Conservation (phyloP, 2,797 vertebrate species). For the Sebastes minor region DNA sequence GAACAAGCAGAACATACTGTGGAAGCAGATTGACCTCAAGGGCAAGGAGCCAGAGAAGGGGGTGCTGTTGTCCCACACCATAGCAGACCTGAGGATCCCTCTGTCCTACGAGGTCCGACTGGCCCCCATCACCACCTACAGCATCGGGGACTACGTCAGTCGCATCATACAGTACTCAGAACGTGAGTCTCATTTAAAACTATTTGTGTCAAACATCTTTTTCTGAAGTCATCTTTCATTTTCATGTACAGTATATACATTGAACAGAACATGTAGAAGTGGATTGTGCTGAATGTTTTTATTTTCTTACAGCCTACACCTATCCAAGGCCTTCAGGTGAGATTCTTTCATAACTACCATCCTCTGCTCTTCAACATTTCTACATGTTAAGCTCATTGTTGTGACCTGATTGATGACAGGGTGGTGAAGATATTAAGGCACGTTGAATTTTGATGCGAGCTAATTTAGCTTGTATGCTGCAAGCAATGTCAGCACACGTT, state of each 20-base stretch:
- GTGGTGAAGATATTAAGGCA: slow-evolving; percentile 15
- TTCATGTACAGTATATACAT: not conserved
- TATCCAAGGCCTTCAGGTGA: slow-evolving; percentile 92
- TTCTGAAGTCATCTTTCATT: not conserved
- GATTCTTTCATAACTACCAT: slow-evolving; percentile 17
- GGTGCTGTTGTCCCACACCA: slow-evolving; percentile 86
- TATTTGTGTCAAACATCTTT: not conserved
- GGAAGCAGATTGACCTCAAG: slow-evolving; percentile 87
- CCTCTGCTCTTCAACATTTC: not conserved
- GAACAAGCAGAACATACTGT: slow-evolving; percentile 74
- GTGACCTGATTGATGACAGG: slow-evolving; percentile 36
- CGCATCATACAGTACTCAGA: slow-evolving; percentile 94
- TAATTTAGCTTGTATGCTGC: slow-evolving; percentile 45
- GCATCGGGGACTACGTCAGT: slow-evolving; percentile 87
- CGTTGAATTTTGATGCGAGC: slow-evolving; percentile 29
- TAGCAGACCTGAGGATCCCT: slow-evolving; percentile 90
- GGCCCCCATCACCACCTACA: slow-evolving; percentile 91
- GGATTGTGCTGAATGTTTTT: slow-evolving; percentile 4
- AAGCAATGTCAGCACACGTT: slow-evolving; percentile 38
- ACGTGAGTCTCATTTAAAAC: slow-evolving; percentile 84
- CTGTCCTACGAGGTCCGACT: slow-evolving; percentile 92
- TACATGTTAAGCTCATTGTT: slow-evolving; percentile 3
- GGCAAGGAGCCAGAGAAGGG: slow-evolving; percentile 87
- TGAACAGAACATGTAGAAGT: not conserved
- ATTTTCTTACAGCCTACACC: slow-evolving; percentile 89